Evolutionary conservation across 2,113 vertebrate species (phyloP).

Genomic region (Microcebus griseorufus): DNA sequence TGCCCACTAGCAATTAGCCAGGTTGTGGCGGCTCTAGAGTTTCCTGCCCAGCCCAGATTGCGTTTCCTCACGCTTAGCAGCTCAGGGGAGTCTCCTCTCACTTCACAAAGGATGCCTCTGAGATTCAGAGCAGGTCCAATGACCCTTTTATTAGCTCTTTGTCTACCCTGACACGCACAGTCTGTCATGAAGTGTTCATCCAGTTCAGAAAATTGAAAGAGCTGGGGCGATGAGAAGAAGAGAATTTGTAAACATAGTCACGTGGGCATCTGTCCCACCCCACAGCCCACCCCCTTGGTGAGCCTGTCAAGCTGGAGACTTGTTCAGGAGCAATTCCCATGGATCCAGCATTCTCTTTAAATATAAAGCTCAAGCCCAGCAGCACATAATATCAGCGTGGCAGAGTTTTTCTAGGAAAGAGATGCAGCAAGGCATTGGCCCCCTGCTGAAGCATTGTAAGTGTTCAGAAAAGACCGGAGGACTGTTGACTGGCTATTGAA

Average conservation of each 20-base stretch:
- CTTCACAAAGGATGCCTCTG: conserved; percentile 52
- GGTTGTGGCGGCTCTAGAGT: conserved; percentile 67
- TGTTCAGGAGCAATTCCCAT: conserved; percentile 68
- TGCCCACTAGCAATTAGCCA: conserved; percentile 67
- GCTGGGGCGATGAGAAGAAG: background rate
- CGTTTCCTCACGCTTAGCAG: conserved; percentile 61
- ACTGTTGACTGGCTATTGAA: background rate
- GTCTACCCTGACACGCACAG: conserved; percentile 62
- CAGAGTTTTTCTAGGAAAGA: background rate
- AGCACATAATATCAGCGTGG: background rate
- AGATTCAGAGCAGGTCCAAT: conserved; percentile 75
- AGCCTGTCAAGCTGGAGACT: conserved; percentile 75
- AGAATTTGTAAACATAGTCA: conserved; percentile 19
- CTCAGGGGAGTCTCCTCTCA: conserved; percentile 60
- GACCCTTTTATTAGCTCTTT: conserved; percentile 79
- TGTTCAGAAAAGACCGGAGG: background rate
- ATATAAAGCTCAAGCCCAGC: conserved; percentile 64
- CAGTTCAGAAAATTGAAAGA: conserved; percentile 59
- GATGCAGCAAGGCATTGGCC: background rate
- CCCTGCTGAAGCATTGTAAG: rapidly evolving
- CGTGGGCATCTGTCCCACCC: conserved; percentile 47
- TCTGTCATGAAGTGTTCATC: conserved; percentile 77
- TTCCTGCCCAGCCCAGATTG: conserved; percentile 71
- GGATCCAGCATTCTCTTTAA: conserved; percentile 68
- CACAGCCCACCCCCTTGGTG: background rate